Evolutionary conservation across 1,140 invertebrate genomes (phyloP), one percentile per base, ranked within the genome.

Genomic region (Trichomalopsis sarcophagae): DNA sequence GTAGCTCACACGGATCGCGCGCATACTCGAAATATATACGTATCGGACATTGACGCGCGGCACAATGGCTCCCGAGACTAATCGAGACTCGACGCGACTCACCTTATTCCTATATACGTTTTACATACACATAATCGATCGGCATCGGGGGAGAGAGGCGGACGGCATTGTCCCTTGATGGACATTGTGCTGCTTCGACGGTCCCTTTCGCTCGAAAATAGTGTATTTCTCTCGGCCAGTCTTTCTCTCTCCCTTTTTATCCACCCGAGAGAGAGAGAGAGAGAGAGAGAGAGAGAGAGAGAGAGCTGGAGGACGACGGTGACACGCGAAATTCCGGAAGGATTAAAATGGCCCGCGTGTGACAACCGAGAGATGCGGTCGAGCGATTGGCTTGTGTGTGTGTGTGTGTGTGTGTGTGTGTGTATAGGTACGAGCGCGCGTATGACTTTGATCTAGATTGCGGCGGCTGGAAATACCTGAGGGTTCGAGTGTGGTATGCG

Each of bases 61-160:
- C 84, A 90, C 87, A 89, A 89, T 89, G 81, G 50, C 47, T 71
- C 47, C 85, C 79, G 86, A 86, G 86, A 87, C 87, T 87, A 89
- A 90, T 90, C 88, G 87, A 89, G 86, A 81, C 77, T 27, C 79
- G 87, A 62, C 55, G 21, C 55, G 55, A 62, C 55, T 62, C 55
- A 62, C 17, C 55, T 62, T 6, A 5, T 62, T 17, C 55, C 5
- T n/a, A n/a, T n/a, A 62, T 55, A 55, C 50, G 17, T 55, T 36
- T 36, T 36, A 4, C n/a, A 62, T 62, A 62, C 21, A 62, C 6
- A 62, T 14, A 80, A 86, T 86, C 84, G 83, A 85, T 85, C 83
- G 74, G 81, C 81, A 84, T 85, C 47, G 80, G 84, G n/a, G 44
- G 73, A 62, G 50, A 30, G 76, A 55, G 77, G 75, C 85, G 71